Base-by-base conservation (phyloP, 2,797 vertebrate species). In the Microctenopoma lineatum region DNA sequence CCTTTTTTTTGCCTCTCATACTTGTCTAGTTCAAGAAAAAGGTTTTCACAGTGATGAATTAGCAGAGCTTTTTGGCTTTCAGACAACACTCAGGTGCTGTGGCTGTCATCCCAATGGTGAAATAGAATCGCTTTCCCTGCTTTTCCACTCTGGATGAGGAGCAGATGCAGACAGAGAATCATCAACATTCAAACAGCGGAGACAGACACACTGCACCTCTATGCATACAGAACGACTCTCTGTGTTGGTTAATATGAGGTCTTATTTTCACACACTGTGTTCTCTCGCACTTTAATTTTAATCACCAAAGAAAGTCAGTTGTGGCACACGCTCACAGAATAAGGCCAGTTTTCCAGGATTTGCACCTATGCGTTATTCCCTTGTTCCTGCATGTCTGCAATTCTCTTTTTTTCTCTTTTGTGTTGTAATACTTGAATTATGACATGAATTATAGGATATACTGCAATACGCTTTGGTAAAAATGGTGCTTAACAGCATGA, bases 171-270 rank as follows among this genome's bases (percentile, higher is more conserved):
- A 76, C 75, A 2, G 66, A 69, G 66, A 51, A 0, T 52, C 77
- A 84, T 89, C 84, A 70, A 69, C 83, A 91, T 89, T 90, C 85
- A 81, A 73, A 62, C 29, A 3, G 79, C 6, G 25, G 74, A 51
- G 39, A 7, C 59, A 67, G 79, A 74, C 81, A 61, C 84, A 16
- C 45, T 0, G 57, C 77, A 34, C 61, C 67, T 78, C 73, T 57
- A 65, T 89, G 89, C 91, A 92, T 92, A 87, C 89, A 74, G 79
- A 91, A 74, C 5, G 69, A 5, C 68, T 86, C 66, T 86, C 53
- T 56, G 53, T 61, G 65, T 76, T 54, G 67, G 54, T 83, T 86
- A 83, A 90, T 72, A 51, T 73, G 77, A 81, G 80, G 50, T 72
- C 67, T 75, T 85, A 78, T 84, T 90, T 83, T 70, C 63, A 12